Base-by-base conservation (phyloP, 2,113 vertebrate genomes). In the Paramisgurnus dabryanus region DNA sequence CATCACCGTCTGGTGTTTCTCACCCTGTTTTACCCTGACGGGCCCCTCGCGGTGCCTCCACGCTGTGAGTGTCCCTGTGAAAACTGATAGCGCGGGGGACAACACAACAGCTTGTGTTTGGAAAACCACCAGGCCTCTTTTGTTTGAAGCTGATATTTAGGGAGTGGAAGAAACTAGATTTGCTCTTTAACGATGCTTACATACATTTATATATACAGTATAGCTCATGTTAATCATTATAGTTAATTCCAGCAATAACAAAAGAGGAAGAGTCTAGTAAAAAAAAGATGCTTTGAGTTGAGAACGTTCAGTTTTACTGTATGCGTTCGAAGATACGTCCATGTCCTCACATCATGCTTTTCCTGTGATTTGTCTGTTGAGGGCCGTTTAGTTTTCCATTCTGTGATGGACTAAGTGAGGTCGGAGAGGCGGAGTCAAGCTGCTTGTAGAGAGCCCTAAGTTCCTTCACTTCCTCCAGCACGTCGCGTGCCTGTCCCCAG, bases 381-480 rank as follows among this genome's bases (percentile, higher is more conserved):
- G 89, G 67, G 87, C 84, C 89, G 78, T 92, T 93, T 7, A 79
- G 75, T 68, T 88, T 91, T 85, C 64, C 70, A 64, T 84, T 47
- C 80, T 82, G 74, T 5, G 84, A 69, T n/a, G 84, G 69, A 18
- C 72, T 12, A 22, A 74, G 13, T 6, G 77, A 27, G 55, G 47
- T 15, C 8, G 91, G 87, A 0, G 87, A 84, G 84, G 90, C 89
- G 67, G 91, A 87, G 80, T 95, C 95, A 69, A 96, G 89, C 80
- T 96, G 94, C 65, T 79, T 89, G 89, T 93, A 96, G 65, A 99
- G 87, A 66, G 87, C 92, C 86, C 93, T 90, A 85, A 99, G 90
- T 87, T 96, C 96, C 66, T 88, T 90, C 79, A 98, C 94, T 85
- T 98, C 97, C 89, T 95, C 93, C 88, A 99, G 86, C 41, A 99